Evolutionary conservation across 2,113 vertebrate genomes (phyloP).

Genomic region (Rhinopomastus cyanomelas): DNA sequence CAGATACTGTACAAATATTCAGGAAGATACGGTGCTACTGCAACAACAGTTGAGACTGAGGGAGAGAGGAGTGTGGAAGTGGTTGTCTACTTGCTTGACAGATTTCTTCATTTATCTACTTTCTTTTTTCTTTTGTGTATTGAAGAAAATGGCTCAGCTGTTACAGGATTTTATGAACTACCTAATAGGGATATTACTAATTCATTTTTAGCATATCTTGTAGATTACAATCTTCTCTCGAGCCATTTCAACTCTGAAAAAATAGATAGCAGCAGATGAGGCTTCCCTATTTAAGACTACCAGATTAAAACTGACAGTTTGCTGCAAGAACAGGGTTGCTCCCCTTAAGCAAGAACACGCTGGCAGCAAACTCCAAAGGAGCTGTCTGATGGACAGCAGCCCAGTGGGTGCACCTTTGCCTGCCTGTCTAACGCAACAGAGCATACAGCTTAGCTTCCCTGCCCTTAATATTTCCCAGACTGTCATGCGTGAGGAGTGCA

Average conservation of each 20-base stretch:
- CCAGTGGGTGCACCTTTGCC: not conserved
- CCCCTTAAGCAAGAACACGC: not conserved
- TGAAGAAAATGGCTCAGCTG: not conserved
- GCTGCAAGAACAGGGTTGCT: not conserved
- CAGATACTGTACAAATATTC: not conserved
- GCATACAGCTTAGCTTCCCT: not conserved
- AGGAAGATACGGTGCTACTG: not conserved
- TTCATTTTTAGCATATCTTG: not conserved
- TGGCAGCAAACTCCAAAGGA: not conserved
- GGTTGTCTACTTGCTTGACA: not conserved
- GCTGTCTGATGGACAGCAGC: not conserved
- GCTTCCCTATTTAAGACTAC: not conserved
- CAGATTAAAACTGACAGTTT: not conserved
- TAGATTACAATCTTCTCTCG: not conserved
- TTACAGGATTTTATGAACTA: not conserved
- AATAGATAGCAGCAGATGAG: not conserved
- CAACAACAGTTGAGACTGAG: not conserved
- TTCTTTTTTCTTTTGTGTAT: not conserved
- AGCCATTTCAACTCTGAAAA: not conserved
- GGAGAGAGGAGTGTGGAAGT: not conserved
- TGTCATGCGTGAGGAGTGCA: not conserved
- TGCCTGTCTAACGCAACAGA: not conserved
- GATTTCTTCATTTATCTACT: not conserved
- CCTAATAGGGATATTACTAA: not conserved
- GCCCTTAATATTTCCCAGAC: not conserved